A percentile compares a stretch with the other conserved stretches of the same genome.
Evolutionary conservation across 2,888 invertebrate species (phyloP).

Genomic region (Lagria hirta): DNA sequence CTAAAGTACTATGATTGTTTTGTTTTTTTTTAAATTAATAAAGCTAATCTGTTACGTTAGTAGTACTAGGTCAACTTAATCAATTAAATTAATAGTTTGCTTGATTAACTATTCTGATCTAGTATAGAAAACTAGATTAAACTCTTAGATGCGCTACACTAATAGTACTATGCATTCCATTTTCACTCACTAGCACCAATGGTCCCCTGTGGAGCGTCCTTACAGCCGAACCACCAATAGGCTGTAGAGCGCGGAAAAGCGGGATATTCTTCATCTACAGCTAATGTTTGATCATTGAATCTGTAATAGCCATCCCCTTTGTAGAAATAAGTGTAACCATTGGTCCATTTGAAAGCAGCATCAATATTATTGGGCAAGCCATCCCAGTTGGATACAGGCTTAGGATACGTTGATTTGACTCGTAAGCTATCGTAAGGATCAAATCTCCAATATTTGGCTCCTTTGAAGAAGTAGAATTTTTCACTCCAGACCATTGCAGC

Average conservation of each 20-base stretch:
- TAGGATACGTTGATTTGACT: conserved; percentile 84
- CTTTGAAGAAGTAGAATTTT: conserved; percentile 60
- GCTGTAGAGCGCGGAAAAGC: conserved; percentile 86
- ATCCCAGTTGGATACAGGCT: conserved; percentile 87
- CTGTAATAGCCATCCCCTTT: conserved; percentile 89
- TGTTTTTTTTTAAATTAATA: too few relatives aligned
- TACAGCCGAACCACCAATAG: conserved; percentile 96
- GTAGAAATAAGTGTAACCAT: conserved; percentile 96
- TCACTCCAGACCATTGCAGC: conserved; percentile 96
- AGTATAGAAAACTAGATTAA: too few relatives aligned
- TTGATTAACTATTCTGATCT: too few relatives aligned
- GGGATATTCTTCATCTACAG: conserved; percentile 82
- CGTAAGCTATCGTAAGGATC: conserved; percentile 85
- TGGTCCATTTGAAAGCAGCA: conserved; percentile 89
- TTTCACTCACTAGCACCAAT: conserved; percentile 57
- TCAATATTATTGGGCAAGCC: conserved; percentile 85
- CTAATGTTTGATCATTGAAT: conserved; percentile 90
- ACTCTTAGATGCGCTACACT: too few relatives aligned
- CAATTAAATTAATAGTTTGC: too few relatives aligned
- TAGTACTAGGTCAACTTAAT: too few relatives aligned
- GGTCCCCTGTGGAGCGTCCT: conserved; percentile 69
- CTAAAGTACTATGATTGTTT: too few relatives aligned
- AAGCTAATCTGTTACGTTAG: too few relatives aligned
- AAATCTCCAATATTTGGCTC: conserved; percentile 90
- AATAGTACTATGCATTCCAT: too few relatives aligned